phyloP scores from a whole-genome alignment of 2,888 invertebrate genomes.

The Carcina quercana region DNA sequence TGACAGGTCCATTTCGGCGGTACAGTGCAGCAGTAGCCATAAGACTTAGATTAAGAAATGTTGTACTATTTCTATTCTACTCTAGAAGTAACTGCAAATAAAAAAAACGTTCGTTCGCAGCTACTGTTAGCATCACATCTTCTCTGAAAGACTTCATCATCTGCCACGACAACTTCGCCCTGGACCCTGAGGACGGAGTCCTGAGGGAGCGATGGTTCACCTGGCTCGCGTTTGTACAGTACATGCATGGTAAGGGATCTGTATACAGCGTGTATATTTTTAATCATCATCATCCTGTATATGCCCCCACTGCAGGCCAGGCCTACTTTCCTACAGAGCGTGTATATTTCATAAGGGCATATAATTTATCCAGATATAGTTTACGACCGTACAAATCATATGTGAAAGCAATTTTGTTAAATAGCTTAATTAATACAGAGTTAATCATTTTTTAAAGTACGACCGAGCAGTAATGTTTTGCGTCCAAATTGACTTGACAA shows the following conservation, averaged over 20 bases:
- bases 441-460: too few species aligned
- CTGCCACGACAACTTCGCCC: conserved; percentile 50
- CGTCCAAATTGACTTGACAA: too few species aligned
- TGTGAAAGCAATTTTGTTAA: not conserved
- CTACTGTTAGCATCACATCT: too few species aligned
- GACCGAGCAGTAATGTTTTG: too few species aligned
- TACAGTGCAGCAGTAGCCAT: too few species aligned
- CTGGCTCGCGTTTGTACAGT: conserved; percentile 57
- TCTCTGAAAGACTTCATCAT: conserved; percentile 31
- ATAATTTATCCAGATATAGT: not conserved
- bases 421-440: not conserved
- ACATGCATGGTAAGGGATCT: conserved; percentile 40
- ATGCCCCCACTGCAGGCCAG: not conserved
- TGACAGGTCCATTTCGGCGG: too few species aligned
- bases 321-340: not conserved
- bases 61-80: too few species aligned
- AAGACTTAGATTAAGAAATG: too few species aligned
- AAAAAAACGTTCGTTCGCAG: too few species aligned
- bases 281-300: too few species aligned
- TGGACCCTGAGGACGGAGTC: conserved; percentile 51
- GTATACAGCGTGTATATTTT: too few species aligned
- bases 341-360: not conserved
- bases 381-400: not conserved
- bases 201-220: conserved; percentile 45
- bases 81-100: too few species aligned